Evolutionary conservation across 2,888 invertebrate species (phyloP).

Genomic region (Hypomecis punctinalis): DNA sequence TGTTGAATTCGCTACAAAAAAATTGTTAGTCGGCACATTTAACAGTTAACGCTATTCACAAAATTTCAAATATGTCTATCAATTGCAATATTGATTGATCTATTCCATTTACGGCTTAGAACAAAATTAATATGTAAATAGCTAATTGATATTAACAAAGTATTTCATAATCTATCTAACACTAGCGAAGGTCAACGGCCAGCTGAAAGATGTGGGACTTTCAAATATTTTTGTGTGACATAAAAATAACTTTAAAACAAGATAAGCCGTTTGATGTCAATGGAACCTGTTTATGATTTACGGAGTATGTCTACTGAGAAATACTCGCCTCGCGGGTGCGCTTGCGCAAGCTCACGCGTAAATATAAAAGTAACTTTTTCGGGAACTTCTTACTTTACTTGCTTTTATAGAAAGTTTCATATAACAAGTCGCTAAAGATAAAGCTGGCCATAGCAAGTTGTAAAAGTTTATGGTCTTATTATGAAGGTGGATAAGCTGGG

Average conservation of each 20-base stretch:
- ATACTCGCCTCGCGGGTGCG: conserved; percentile 38
- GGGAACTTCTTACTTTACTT: conserved; percentile 6
- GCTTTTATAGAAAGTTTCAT: conserved; percentile 22
- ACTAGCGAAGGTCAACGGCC: conserved; percentile 57
- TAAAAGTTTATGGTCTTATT: conserved; percentile 26
- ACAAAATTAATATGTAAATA: conserved; percentile 41
- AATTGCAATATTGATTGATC: conserved; percentile 5
- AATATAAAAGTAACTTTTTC: conserved; percentile 13
- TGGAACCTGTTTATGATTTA: conserved; percentile 55
- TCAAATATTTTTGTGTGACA: conserved; percentile 64
- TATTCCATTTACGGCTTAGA: not conserved
- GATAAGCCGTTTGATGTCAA: conserved; percentile 50
- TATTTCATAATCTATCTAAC: conserved; percentile 62
- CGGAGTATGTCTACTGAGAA: conserved; percentile 38
- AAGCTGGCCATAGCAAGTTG: conserved; percentile 16
- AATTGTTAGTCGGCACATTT: not conserved
- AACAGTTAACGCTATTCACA: too few species aligned
- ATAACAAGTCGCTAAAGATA: conserved; percentile 16
- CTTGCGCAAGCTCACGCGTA: conserved; percentile 31
- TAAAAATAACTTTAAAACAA: conserved; percentile 56
- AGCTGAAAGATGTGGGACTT: conserved; percentile 65
- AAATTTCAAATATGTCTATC: not conserved
- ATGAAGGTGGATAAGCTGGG: conserved; percentile 12
- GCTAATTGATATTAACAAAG: conserved; percentile 45
- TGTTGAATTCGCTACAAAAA: not conserved